Conservation (phyloP, 2,797 vertebrate species). For the Mycteria americana region DNA sequence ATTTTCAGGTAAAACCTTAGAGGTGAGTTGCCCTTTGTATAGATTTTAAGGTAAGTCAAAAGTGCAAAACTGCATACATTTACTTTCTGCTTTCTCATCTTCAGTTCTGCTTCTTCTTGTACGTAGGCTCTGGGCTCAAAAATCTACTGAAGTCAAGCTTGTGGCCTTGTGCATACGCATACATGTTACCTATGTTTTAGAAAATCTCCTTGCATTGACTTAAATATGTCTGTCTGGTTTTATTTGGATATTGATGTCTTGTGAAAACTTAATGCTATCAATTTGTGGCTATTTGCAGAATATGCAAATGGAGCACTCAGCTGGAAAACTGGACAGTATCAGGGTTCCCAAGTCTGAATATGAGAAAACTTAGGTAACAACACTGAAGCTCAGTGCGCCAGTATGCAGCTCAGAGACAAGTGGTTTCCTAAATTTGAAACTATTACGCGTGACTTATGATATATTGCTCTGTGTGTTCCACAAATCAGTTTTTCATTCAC, state of each 20-base stretch:
- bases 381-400: not conserved
- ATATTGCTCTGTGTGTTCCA: not conserved
- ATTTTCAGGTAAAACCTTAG: not conserved
- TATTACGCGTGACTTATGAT: rapidly evolving
- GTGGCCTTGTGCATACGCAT: not conserved
- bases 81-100: not conserved
- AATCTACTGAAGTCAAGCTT: not conserved
- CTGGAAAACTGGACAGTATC: not conserved
- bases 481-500: not conserved
- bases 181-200: not conserved
- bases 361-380: not conserved
- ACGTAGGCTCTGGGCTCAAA: not conserved
- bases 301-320: not conserved
- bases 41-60: not conserved
- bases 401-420: not conserved
- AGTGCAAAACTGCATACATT: not conserved
- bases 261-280: not conserved
- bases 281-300: not conserved
- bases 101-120: not conserved
- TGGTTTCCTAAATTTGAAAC: not conserved
- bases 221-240: not conserved
- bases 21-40: not conserved
- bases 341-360: not conserved
- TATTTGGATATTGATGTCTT: not conserved
- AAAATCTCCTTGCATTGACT: not conserved